phyloP scores from a whole-genome alignment of 2,113 vertebrate species.

The Pardalotus punctatus region DNA sequence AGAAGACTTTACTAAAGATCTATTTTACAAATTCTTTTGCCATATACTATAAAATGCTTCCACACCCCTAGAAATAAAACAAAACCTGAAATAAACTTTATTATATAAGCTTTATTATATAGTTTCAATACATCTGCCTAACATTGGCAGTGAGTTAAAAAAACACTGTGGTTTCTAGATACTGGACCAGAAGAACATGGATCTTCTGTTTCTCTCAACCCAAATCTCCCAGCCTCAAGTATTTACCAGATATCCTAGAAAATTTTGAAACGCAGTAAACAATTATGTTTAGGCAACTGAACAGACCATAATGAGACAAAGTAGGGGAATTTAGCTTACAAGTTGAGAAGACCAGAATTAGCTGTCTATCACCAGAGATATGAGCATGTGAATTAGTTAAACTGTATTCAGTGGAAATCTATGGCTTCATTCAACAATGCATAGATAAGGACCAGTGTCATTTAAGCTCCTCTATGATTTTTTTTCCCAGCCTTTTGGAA shows the following conservation, averaged over 20 bases:
- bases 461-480: not conserved
- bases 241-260: not conserved
- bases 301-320: not conserved
- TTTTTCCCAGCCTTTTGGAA: not conserved
- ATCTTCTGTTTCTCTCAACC: not conserved
- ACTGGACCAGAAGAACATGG: rapidly evolving
- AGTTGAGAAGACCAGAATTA: not conserved
- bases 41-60: not conserved
- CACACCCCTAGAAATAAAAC: not conserved
- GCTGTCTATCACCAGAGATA: not conserved
- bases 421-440: not conserved
- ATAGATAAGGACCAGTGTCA: not conserved
- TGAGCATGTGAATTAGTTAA: not conserved
- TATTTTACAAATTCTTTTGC: not conserved
- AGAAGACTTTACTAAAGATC: not conserved
- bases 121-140: not conserved
- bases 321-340: not conserved
- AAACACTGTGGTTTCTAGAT: not conserved
- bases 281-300: not conserved
- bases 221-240: not conserved
- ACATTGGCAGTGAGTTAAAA: not conserved
- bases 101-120: not conserved
- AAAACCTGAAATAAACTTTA: not conserved
- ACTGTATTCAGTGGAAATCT: not conserved
- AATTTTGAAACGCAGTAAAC: not conserved